Evolutionary conservation across 2,888 invertebrate genomes (phyloP), one percentile per base, ranked within the genome.

Genomic region (Cosmia pyralina): DNA sequence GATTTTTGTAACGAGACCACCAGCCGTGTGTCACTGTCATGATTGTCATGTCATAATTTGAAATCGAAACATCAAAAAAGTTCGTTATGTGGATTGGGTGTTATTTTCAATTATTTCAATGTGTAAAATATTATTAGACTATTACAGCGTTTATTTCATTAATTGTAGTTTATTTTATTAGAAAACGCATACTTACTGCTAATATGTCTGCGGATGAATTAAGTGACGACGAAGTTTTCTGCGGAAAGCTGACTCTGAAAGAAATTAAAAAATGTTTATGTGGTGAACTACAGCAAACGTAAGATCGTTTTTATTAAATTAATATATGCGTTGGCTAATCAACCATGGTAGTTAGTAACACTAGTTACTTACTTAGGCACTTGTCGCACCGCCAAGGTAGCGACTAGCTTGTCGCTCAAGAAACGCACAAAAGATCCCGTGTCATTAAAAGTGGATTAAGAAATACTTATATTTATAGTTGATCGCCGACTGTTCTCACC

Each of bases 151-250:
- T 85, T 62, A 69, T 84, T 77, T 82, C 81, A 46, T 62, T 82
- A 11, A 44, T 62, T 57, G 69, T 84, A 50, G 71, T 81, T 64
- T 84, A 76, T 72, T 84, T 65, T 76, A 64, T 84, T 69, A 72
- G 65, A 62, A 84, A 81, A 72, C 82, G 66, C 7, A 67, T 84
- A 50, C 52, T 72, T 59, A 46, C 66, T 55, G 48, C 38, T 52
- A 82, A 58, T 13, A 84, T 79, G 83, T 83, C 83, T 58, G 22
- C 46, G 0, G 85, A 86, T 38, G 87, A 87, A 10, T 38, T 81
- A 22, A 90, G 89, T 83, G 94, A 94, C 48, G 93, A 93, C 60
- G 94, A 94, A 86, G 86, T 94, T 62, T 93, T 89, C 85, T 89
- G 92, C 70, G 94, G 94, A 48, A 91, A 91, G 65, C 70, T 94